Conservation (phyloP, 2,888 invertebrate genomes). For the Aricia artaxerxes region DNA sequence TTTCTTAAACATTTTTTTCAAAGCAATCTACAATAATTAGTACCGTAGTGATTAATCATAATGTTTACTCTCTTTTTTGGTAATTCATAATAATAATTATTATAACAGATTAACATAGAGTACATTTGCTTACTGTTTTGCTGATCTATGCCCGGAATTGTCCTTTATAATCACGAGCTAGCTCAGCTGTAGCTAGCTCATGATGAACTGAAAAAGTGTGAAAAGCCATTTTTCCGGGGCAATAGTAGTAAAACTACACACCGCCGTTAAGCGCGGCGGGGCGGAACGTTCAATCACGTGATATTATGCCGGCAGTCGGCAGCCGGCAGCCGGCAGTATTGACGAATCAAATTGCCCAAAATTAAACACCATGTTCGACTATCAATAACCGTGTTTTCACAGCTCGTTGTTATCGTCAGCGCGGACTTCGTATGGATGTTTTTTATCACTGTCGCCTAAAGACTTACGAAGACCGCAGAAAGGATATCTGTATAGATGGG, state of each 20-base stretch:
- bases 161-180: no score
- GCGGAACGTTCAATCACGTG: conserved; percentile 2
- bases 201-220: neutral
- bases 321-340: neutral
- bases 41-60: no score
- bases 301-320: neutral
- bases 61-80: no score
- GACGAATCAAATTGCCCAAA: neutral
- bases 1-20: no score
- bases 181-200: neutral
- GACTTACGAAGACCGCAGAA: no score
- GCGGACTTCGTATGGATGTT: neutral
- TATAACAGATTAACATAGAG: no score
- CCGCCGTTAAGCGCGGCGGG: neutral
- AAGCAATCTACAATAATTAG: no score
- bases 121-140: no score
- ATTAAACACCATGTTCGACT: neutral
- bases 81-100: no score
- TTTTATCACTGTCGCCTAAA: neutral
- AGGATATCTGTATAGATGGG: no score
- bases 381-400: neutral
- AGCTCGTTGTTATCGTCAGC: neutral
- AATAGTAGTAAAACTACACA: neutral
- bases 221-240: neutral
- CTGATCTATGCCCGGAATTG: no score